A percentile compares a stretch with the other conserved stretches of the same genome.
These are phyloP conservation scores for Morone chrysops DNA, from an alignment of 2,113 vertebrate genomes.

Conservation along the genomic window DNA sequence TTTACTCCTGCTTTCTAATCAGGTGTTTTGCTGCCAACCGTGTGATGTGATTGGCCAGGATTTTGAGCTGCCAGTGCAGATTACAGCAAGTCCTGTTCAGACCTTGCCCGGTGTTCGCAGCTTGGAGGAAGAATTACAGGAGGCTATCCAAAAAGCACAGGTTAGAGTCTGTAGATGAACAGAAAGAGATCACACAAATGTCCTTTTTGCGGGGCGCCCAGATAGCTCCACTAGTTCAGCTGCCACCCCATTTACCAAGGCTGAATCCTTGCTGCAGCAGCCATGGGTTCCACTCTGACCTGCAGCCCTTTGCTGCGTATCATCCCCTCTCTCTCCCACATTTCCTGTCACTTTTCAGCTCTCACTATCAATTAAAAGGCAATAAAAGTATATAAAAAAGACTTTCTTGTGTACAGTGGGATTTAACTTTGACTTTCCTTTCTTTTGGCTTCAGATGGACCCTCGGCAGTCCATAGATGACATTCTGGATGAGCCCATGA, in stretches of 20 bases:
- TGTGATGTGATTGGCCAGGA: slow-evolving; percentile 86
- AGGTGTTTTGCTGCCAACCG: slow-evolving; percentile 83
- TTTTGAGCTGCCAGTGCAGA: slow-evolving; percentile 89
- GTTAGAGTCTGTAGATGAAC: slow-evolving; percentile 68
- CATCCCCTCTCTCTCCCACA: too few relatives aligned
- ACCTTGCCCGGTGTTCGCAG: slow-evolving; percentile 79
- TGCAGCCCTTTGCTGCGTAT: too few relatives aligned
- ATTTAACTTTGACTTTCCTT: slow-evolving; percentile 6
- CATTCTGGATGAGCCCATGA: slow-evolving; percentile 87
- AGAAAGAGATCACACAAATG: background rate
- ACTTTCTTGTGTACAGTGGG: background rate
- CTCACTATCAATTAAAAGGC: too few relatives aligned
- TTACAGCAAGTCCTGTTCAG: slow-evolving; percentile 87
- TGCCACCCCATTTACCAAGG: too few relatives aligned
- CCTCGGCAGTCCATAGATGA: slow-evolving; percentile 89
- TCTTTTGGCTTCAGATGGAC: slow-evolving; percentile 84
- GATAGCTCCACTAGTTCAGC: too few relatives aligned
- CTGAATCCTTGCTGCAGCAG: too few relatives aligned
- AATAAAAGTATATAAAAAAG: too few relatives aligned
- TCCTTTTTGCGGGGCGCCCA: background rate
- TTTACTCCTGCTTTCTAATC: slow-evolving; percentile 39
- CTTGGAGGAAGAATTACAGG: slow-evolving; percentile 92
- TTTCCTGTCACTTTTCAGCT: too few relatives aligned
- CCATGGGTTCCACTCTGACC: too few relatives aligned
- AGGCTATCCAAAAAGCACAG: slow-evolving; percentile 92